Evolutionary conservation across 2,888 invertebrate genomes (phyloP).

Genomic region (Synanthedon vespiformis): DNA sequence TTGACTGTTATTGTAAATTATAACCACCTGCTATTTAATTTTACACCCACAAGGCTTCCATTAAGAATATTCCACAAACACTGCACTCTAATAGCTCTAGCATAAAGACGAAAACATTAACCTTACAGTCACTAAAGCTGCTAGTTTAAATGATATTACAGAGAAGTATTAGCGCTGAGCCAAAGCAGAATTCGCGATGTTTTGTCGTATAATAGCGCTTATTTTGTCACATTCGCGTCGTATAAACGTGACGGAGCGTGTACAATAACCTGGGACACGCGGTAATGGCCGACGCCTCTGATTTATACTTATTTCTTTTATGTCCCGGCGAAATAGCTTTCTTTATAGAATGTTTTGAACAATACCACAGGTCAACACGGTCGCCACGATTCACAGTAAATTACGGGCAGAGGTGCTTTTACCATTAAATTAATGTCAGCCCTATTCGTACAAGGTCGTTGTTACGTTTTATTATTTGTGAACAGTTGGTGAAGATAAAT

Average conservation of each 20-base stretch:
- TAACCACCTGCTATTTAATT: too few species aligned
- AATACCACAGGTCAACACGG: conserved; percentile 29
- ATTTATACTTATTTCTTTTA: conserved; percentile 67
- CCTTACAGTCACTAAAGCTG: conserved; percentile 1
- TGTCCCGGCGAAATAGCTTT: conserved; percentile 55
- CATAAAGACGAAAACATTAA: neutral
- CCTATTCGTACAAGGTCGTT: conserved; percentile 11
- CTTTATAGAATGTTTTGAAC: conserved; percentile 43
- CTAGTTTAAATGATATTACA: conserved; percentile 6
- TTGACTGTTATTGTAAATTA: too few species aligned
- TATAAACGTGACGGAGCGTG: conserved; percentile 52
- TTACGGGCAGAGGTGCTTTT: conserved; percentile 28
- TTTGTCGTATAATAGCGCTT: conserved; percentile 45
- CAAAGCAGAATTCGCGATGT: conserved; percentile 21
- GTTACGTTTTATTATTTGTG: neutral
- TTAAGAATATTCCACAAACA: too few species aligned
- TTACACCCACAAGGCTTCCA: too few species aligned
- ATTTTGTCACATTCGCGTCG: conserved; percentile 57
- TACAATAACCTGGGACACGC: conserved; percentile 49
- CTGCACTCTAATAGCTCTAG: too few species aligned
- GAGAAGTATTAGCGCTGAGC: conserved; percentile 5
- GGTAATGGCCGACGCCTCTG: conserved; percentile 57
- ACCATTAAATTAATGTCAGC: conserved; percentile 38
- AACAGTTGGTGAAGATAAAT: neutral
- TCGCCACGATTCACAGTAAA: conserved; percentile 27